phyloP scores from a whole-genome alignment of 2,797 vertebrate species.

The Nannoperca australis region DNA sequence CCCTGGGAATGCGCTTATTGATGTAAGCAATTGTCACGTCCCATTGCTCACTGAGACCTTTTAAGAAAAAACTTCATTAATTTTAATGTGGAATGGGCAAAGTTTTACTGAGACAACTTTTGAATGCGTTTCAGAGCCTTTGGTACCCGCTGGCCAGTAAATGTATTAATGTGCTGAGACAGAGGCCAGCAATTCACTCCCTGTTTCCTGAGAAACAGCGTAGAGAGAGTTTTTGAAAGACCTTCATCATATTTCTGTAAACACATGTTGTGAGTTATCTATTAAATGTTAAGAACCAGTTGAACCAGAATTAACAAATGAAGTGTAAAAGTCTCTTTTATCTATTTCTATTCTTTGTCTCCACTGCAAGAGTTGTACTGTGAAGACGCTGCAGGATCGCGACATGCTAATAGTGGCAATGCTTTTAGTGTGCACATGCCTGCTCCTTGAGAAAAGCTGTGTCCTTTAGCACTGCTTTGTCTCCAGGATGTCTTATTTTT shows the following conservation, averaged over 20 bases:
- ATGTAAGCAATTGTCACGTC: not conserved
- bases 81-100: slow-evolving; percentile 20
- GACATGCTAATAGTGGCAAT: not conserved
- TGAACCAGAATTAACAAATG: not conserved
- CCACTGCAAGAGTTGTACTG: not conserved
- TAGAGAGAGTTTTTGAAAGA: not conserved
- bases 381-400: slow-evolving; percentile 23
- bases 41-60: not conserved
- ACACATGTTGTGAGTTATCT: not conserved
- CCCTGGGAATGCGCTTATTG: not conserved
- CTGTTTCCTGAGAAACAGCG: slow-evolving; percentile 7
- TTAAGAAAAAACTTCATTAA: not conserved
- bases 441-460: slow-evolving; percentile 23
- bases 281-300: slow-evolving; percentile 5
- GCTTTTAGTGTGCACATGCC: not conserved
- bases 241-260: not conserved
- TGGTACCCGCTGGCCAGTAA: not conserved
- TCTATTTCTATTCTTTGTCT: not conserved
- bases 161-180: slow-evolving; percentile 4
- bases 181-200: slow-evolving; percentile 9
- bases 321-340: not conserved
- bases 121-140: slow-evolving; percentile 3
- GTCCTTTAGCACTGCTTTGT: slow-evolving; percentile 8
- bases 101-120: not conserved
- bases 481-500: slow-evolving; percentile 27